A percentile compares a stretch with the other conserved stretches of the same genome.
Evolutionary conservation across 2,113 vertebrate species (phyloP).

Genomic region (Pterocles burchelli): DNA sequence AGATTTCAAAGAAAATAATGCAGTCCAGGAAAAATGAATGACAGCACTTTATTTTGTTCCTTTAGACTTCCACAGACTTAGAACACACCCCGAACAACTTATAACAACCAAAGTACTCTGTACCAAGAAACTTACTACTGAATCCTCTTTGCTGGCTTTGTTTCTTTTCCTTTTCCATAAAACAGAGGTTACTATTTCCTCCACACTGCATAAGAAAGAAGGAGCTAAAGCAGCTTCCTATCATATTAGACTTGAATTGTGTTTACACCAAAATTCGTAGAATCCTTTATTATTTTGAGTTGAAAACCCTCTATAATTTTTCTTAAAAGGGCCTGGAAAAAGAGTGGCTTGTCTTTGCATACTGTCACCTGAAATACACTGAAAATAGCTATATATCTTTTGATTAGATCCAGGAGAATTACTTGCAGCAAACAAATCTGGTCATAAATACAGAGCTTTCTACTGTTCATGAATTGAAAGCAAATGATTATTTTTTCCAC

Average conservation of each 20-base stretch:
- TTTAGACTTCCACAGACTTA: neutral
- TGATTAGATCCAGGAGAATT: neutral
- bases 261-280: neutral
- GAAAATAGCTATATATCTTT: neutral
- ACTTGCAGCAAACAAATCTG: neutral
- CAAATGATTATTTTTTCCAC: neutral
- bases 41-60: neutral
- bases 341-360: neutral
- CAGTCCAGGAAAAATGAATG: neutral
- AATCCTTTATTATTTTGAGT: neutral
- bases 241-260: neutral
- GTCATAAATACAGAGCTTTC: neutral
- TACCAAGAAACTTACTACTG: neutral
- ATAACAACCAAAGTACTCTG: neutral
- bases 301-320: neutral
- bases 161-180: neutral
- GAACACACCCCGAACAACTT: neutral
- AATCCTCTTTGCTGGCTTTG: neutral
- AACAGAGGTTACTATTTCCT: neutral
- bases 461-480: neutral
- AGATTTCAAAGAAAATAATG: neutral
- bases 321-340: neutral
- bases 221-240: neutral
- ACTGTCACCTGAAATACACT: neutral
- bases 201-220: rapidly evolving